These are phyloP conservation scores for Brachylomia viminalis DNA, from an alignment of 2,888 invertebrate species.

Conservation along the genomic window DNA sequence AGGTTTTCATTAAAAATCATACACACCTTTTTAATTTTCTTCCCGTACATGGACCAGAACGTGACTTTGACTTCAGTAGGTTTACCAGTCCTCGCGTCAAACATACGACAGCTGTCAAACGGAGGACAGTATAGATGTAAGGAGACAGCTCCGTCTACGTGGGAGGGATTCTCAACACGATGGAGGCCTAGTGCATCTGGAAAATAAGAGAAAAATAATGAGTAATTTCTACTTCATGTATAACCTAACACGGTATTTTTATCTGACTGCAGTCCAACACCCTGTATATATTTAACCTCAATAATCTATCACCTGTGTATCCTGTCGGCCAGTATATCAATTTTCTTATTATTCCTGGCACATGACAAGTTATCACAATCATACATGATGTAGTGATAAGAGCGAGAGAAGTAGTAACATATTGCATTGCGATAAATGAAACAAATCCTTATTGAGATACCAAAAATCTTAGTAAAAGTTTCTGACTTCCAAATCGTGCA, in stretches of 20 bases:
- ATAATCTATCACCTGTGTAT: neutral
- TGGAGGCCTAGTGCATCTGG: conserved; percentile 98
- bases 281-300: too few species aligned
- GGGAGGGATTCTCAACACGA: conserved; percentile 98
- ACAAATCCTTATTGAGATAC: too few species aligned
- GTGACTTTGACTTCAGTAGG: conserved; percentile 93
- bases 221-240: neutral
- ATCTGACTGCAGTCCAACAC: neutral
- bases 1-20: neutral
- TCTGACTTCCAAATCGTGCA: too few species aligned
- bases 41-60: conserved; percentile 98
- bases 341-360: too few species aligned
- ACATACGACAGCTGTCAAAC: conserved; percentile 96
- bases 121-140: conserved; percentile 99
- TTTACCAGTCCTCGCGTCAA: conserved; percentile 97
- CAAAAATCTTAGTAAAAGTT: too few species aligned
- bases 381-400: too few species aligned
- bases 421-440: too few species aligned
- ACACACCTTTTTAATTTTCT: conserved; percentile 92
- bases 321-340: too few species aligned
- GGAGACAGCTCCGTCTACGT: conserved; percentile 96
- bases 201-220: neutral
- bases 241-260: neutral
- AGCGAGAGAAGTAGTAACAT: too few species aligned
- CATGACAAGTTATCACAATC: too few species aligned